These are phyloP conservation scores for Tuberolachnus salignus DNA, from an alignment of 2,888 invertebrate genomes.

Conservation along the genomic window DNA sequence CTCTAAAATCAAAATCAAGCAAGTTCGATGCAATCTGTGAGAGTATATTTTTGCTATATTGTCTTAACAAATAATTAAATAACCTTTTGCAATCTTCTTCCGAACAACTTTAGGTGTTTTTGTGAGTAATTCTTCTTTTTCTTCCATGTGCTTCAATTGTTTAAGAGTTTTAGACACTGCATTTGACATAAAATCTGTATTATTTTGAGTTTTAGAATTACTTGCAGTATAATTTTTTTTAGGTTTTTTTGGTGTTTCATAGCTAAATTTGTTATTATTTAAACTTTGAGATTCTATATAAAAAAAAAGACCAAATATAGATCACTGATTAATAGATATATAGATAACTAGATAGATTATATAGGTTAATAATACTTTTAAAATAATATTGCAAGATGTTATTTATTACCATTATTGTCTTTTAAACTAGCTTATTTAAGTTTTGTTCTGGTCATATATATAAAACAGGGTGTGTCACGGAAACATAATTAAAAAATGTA, in stretches of 20 bases:
- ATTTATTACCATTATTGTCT: constrained; percentile 9
- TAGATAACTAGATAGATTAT: neutral
- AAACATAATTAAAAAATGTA: too few relatives aligned
- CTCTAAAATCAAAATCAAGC: too few relatives aligned
- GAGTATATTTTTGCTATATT: too few relatives aligned
- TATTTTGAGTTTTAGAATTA: neutral
- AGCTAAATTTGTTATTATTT: neutral
- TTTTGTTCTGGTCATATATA: constrained; percentile 1
- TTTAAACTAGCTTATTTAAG: neutral
- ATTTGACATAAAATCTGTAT: neutral
- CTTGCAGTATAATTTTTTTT: neutral
- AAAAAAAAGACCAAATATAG: neutral
- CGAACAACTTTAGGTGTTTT: constrained; percentile 42
- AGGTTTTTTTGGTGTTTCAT: constrained; percentile 33
- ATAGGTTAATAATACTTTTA: neutral
- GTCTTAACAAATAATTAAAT: too few relatives aligned
- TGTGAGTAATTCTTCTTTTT: neutral
- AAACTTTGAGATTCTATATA: neutral
- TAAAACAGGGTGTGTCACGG: too few relatives aligned
- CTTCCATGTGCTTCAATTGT: too few relatives aligned
- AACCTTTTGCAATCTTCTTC: constrained; percentile 58
- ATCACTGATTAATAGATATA: too few relatives aligned
- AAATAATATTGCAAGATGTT: too few relatives aligned
- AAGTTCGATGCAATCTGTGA: too few relatives aligned
- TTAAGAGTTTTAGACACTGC: constrained; percentile 8